phyloP scores from a whole-genome alignment of 2,888 invertebrate genomes.

The Cecidostiba fungosa region DNA sequence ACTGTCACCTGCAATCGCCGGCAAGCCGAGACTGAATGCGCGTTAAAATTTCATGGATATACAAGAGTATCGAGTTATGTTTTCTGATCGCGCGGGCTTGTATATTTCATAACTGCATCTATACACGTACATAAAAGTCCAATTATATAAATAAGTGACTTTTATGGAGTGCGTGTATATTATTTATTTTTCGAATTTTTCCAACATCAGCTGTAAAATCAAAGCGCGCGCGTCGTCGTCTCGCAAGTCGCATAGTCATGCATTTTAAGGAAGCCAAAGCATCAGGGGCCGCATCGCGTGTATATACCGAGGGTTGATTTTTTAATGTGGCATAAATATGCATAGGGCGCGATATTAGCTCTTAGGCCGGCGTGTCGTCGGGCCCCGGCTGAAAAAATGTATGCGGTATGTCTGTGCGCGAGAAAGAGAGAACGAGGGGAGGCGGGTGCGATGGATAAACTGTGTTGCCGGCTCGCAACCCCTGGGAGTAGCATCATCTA shows the following conservation, averaged over 20 bases:
- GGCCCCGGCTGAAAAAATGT: conserved; percentile 69
- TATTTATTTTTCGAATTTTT: no score
- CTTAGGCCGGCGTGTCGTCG: conserved; percentile 73
- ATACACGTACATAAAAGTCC: neutral
- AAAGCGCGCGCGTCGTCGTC: neutral
- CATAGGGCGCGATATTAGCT: conserved; percentile 79
- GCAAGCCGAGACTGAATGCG: conserved; percentile 19
- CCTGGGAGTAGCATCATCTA: conserved; percentile 77
- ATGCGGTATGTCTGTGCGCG: conserved; percentile 68
- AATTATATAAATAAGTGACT: neutral
- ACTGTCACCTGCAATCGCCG: conserved; percentile 31
- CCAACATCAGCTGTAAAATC: neutral
- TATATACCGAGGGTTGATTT: conserved; percentile 73
- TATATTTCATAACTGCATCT: conserved; percentile 34
- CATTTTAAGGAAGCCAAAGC: neutral
- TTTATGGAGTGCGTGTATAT: neutral
- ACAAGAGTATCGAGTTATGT: conserved; percentile 37
- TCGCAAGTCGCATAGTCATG: neutral
- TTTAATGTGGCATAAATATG: conserved; percentile 80
- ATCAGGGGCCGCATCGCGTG: neutral
- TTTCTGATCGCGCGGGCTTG: conserved; percentile 38
- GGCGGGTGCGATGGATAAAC: conserved; percentile 80
- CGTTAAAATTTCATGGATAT: conserved; percentile 55
- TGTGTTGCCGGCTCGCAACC: conserved; percentile 76
- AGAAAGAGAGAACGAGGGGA: conserved; percentile 29